phyloP scores from a whole-genome alignment of 2,113 vertebrate species.

The Microtus richardsoni region DNA sequence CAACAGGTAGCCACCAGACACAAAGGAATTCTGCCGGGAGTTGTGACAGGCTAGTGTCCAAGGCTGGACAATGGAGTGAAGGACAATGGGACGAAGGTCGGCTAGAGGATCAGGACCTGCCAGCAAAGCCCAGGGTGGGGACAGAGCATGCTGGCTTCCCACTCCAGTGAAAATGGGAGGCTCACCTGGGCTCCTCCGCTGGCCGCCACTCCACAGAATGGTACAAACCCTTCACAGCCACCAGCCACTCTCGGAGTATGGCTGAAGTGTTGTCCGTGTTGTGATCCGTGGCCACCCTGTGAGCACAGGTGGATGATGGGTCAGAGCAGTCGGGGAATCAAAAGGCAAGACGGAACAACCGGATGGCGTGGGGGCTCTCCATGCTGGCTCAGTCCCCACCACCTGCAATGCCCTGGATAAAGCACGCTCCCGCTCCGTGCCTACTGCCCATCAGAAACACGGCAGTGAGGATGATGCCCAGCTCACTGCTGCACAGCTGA shows the following conservation, averaged over 20 bases:
- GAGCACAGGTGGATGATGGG: neutral
- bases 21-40: neutral
- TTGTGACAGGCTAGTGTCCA: neutral
- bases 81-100: neutral
- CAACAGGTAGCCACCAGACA: neutral
- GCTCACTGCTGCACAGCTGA: neutral
- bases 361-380: neutral
- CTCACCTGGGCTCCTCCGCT: constrained; percentile 90
- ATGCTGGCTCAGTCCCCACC: neutral
- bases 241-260: constrained; percentile 92
- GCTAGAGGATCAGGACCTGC: neutral
- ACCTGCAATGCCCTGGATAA: neutral
- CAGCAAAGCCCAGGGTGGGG: neutral
- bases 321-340: neutral
- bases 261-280: constrained; percentile 93
- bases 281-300: constrained; percentile 95
- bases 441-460: neutral
- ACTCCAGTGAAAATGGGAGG: neutral
- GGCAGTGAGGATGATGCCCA: neutral
- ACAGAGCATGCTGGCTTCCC: fast-evolving
- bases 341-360: neutral
- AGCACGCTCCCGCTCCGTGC: neutral
- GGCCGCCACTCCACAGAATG: constrained; percentile 96
- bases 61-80: neutral
- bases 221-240: constrained; percentile 91